Evolutionary conservation across 2,113 vertebrate species (phyloP).

Genomic region (Triplophysa siluroides): DNA sequence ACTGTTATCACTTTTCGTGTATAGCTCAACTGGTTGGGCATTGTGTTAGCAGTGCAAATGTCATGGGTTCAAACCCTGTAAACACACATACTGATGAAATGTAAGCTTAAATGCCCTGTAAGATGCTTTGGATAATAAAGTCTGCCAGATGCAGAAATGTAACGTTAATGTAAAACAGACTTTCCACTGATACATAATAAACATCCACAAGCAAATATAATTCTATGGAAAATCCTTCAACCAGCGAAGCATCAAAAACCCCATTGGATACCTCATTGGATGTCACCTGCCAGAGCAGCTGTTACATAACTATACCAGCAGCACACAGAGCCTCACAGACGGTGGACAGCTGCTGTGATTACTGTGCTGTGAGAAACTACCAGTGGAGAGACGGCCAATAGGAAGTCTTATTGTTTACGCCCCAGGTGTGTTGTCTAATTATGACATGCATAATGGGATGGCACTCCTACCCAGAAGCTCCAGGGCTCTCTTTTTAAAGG

Average conservation of each 20-base stretch:
- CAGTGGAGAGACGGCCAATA: not conserved
- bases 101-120: too few species aligned
- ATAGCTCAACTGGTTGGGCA: too few species aligned
- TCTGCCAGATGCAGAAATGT: too few species aligned
- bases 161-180: too few species aligned
- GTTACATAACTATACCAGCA: slow-evolving; percentile 14
- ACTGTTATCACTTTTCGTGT: too few species aligned
- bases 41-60: too few species aligned
- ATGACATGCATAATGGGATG: not conserved
- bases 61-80: too few species aligned
- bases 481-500: slow-evolving; percentile 94
- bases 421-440: not conserved
- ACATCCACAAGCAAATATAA: not conserved
- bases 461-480: slow-evolving; percentile 89
- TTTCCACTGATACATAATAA: slow-evolving; percentile 8
- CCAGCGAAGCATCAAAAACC: not conserved
- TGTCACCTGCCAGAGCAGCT: slow-evolving; percentile 16
- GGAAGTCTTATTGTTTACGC: not conserved
- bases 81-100: too few species aligned
- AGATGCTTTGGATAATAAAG: too few species aligned
- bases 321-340: slow-evolving; percentile 5
- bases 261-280: not conserved
- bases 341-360: slow-evolving; percentile 18
- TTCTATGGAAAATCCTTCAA: slow-evolving; percentile 19
- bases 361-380: slow-evolving; percentile 21